Conservation (phyloP, 1,140 invertebrate genomes). For the Trichonephila clavata region DNA sequence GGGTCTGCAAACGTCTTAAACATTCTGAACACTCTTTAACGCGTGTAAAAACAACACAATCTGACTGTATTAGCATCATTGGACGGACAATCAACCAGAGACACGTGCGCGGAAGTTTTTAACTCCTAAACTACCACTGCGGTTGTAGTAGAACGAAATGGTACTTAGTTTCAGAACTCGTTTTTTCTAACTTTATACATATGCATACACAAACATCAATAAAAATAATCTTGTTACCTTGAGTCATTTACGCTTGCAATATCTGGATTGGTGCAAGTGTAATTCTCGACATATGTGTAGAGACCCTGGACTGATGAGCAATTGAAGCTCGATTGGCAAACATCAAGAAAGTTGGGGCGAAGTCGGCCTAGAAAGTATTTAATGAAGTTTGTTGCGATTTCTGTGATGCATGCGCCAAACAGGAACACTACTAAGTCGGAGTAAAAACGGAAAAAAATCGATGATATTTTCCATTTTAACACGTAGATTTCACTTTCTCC, state of each 20-base stretch:
- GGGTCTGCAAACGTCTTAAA: no score
- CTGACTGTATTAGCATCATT: no score
- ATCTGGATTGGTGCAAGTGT: conserved; percentile 14
- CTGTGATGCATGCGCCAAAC: conserved; percentile 90
- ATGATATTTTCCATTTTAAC: not conserved
- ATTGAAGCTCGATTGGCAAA: conserved; percentile 83
- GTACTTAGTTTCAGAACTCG: no score
- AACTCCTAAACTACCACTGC: no score
- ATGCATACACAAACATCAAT: not conserved
- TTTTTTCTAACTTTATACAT: no score
- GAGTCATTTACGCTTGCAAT: not conserved
- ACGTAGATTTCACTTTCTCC: not conserved
- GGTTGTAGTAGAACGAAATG: no score
- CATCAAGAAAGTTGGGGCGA: conserved; percentile 93
- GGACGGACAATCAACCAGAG: no score
- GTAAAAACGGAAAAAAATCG: not conserved
- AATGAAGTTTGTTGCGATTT: conserved; percentile 92
- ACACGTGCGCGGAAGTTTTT: no score
- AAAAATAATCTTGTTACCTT: not conserved
- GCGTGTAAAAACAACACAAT: no score
- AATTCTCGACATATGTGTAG: conserved; percentile 79
- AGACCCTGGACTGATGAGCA: conserved; percentile 22
- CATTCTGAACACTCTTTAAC: no score
- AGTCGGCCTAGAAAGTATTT: conserved; percentile 95
- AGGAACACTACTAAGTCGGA: conserved; percentile 84